These are phyloP conservation scores for Lasioglossum zephyrum DNA, from an alignment of 2,888 invertebrate species.

Conservation along the genomic window DNA sequence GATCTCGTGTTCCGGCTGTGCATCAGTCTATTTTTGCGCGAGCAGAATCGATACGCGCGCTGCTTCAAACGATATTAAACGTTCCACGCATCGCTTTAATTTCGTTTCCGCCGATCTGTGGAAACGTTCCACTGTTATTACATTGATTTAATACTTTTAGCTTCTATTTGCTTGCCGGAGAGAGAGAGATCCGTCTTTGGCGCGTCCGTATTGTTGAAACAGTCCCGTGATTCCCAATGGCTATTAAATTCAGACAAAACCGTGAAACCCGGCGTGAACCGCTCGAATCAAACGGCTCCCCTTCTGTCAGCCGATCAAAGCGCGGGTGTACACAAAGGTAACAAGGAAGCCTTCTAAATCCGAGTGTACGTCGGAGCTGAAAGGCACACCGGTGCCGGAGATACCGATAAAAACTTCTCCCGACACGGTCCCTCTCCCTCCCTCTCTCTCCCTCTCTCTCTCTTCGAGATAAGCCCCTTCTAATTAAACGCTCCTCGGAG, in stretches of 20 bases:
- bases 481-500: slow-evolving; percentile 53
- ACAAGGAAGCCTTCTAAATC: slow-evolving; percentile 59
- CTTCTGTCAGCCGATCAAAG: slow-evolving; percentile 51
- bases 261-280: slow-evolving; percentile 29
- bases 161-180: background rate
- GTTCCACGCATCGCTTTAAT: background rate
- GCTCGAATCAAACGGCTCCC: slow-evolving; percentile 45
- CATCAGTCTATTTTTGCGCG: background rate
- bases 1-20: background rate
- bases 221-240: background rate
- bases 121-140: background rate
- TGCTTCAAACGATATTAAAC: background rate
- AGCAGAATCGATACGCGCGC: background rate
- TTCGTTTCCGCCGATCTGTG: background rate
- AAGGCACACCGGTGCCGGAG: slow-evolving; percentile 34
- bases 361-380: slow-evolving; percentile 30
- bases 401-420: slow-evolving; percentile 53
- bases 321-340: slow-evolving; percentile 35
- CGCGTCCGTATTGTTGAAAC: background rate
- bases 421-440: background rate
- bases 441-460: background rate
- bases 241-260: slow-evolving; percentile 38
- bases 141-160: background rate
- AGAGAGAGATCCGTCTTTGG: background rate
- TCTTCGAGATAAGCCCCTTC: slow-evolving; percentile 48